Evolutionary conservation across 2,797 vertebrate genomes (phyloP).

Genomic region (Loris lydekkerianus): DNA sequence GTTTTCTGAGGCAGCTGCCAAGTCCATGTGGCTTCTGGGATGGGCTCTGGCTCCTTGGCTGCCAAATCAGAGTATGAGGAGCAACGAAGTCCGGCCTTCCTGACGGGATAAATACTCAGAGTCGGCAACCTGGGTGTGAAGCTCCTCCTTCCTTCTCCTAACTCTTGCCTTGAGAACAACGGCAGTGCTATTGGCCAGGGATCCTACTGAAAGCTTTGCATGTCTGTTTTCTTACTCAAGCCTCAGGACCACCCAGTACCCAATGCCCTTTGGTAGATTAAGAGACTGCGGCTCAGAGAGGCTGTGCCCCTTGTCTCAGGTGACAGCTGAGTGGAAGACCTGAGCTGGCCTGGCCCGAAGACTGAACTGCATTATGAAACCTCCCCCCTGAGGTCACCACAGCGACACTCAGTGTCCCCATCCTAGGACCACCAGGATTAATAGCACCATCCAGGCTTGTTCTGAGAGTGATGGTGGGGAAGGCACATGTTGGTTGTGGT

Average conservation of each 20-base stretch:
- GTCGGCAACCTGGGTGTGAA: not conserved
- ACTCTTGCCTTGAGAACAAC: not conserved
- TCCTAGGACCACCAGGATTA: rapidly evolving
- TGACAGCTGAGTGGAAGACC: not conserved
- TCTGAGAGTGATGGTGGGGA: rapidly evolving
- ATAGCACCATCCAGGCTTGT: rapidly evolving
- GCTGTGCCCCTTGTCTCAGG: too few species aligned
- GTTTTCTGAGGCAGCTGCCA: not conserved
- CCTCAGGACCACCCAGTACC: not conserved
- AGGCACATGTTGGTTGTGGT: not conserved
- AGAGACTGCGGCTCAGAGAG: not conserved
- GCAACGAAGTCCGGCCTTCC: rapidly evolving
- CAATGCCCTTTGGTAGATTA: not conserved
- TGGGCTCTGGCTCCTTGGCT: not conserved
- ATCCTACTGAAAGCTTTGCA: not conserved
- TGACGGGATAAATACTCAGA: not conserved
- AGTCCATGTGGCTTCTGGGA: not conserved
- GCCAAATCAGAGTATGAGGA: not conserved
- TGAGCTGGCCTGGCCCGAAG: not conserved
- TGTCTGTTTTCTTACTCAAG: not conserved
- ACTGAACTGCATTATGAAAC: not conserved
- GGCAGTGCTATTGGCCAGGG: too few species aligned
- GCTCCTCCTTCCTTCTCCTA: not conserved
- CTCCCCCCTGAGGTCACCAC: too few species aligned
- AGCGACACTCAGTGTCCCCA: rapidly evolving